phyloP scores from a whole-genome alignment of 2,888 invertebrate genomes.

The Diaperis boleti region DNA sequence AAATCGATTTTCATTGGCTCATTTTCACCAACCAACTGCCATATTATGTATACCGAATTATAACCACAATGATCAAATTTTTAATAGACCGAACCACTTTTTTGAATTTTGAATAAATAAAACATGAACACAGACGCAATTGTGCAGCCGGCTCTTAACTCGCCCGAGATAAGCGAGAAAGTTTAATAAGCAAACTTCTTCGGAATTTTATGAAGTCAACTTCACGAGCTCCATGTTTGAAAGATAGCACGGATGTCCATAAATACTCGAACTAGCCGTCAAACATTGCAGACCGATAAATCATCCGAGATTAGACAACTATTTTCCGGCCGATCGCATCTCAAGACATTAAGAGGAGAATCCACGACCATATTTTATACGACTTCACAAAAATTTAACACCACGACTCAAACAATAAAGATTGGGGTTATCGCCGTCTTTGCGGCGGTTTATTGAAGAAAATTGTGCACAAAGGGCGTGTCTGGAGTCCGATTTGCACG shows the following conservation, averaged over 20 bases:
- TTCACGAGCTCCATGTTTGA: constrained; percentile 11
- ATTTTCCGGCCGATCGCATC: constrained; percentile 18
- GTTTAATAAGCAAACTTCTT: constrained; percentile 24
- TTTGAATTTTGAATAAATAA: constrained; percentile 21
- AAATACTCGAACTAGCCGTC: constrained; percentile 15
- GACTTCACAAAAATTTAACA: not conserved
- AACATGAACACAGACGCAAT: constrained; percentile 11
- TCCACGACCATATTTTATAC: not conserved
- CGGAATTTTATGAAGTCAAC: constrained; percentile 16
- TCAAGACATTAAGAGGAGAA: constrained; percentile 13
- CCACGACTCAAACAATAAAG: no score
- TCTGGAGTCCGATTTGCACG: no score
- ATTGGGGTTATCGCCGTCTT: no score
- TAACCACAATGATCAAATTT: no score
- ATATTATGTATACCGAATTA: no score
- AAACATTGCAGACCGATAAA: constrained; percentile 7
- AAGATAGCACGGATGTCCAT: constrained; percentile 19
- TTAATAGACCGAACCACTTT: no score
- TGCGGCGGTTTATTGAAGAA: no score
- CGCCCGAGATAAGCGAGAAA: constrained; percentile 18
- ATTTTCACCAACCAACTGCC: no score
- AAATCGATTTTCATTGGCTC: no score
- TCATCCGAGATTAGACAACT: constrained; percentile 25
- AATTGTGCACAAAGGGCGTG: no score
- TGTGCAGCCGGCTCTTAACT: constrained; percentile 22